A percentile compares a stretch with the other conserved stretches of the same genome.
phyloP scores from a whole-genome alignment of 2,113 vertebrate species.

The Caracal caracal region DNA sequence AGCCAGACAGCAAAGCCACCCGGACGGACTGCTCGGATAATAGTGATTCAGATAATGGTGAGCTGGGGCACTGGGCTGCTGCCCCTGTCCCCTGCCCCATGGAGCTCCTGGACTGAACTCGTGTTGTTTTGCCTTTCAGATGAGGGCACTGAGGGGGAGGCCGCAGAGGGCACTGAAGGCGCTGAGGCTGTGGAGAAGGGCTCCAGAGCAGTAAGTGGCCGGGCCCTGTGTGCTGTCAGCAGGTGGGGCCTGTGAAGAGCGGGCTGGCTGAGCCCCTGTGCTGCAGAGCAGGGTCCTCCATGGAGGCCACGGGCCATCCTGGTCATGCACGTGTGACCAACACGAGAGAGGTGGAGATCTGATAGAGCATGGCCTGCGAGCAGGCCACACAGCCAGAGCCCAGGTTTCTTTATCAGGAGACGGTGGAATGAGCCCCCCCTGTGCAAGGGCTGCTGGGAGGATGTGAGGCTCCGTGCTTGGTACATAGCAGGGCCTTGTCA shows the following conservation, averaged over 20 bases:
- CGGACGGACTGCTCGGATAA: constrained; percentile 85
- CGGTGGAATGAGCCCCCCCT: not conserved
- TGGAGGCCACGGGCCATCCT: not conserved
- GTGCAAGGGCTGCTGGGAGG: not conserved
- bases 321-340: not conserved
- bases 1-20: constrained; percentile 82
- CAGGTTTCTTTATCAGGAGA: not conserved
- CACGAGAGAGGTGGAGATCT: not conserved
- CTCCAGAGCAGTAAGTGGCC: constrained; percentile 82
- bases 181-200: constrained; percentile 75
- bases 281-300: not conserved
- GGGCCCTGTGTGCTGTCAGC: not conserved
- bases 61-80: not conserved
- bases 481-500: not conserved
- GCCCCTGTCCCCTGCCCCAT: accelerated
- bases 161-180: constrained; percentile 66
- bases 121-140: constrained; percentile 74
- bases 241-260: not conserved
- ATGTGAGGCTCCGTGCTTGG: not conserved
- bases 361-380: not conserved
- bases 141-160: constrained; percentile 85
- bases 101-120: not conserved
- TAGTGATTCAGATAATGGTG: constrained; percentile 86
- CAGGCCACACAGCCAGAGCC: not conserved
- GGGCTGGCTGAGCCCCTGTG: not conserved